Base-by-base conservation (phyloP, 1,140 invertebrate genomes). In the Dolichoris vasculosae region DNA sequence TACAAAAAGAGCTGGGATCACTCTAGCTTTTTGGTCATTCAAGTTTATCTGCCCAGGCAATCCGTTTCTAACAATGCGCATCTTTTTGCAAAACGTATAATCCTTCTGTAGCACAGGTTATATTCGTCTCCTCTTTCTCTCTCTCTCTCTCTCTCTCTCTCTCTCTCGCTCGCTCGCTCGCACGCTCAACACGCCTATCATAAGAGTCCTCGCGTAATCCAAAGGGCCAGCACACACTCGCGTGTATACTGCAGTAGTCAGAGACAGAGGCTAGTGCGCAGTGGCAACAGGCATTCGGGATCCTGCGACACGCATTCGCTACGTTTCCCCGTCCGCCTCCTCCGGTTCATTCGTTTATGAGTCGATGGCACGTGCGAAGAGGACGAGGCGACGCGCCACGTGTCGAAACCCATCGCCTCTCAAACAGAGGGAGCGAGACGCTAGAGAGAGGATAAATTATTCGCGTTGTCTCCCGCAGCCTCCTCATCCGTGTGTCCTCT, bases 391-490 rank as follows among this genome's bases (percentile, higher is more conserved):
- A n/a, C 30, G 64, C 71, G 82, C n/a, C 82, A 76, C 82, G 82
- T 83, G 82, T 76, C 48, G 35, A 63, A 32, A 6, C 11, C 38
- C 38, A 43, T 40, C 69, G 32, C 0, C 20, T 32, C 8, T 20
- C 13, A 15, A 26, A 26, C 23, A 3, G 17, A 2, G 76, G 88
- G 85, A 84, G 85, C 85, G 87, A 87, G 79, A 87, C n/a, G n/a
- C n/a, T n/a, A 87, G 87, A 77, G 64, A 83, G 67, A 83, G 88
- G 86, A 91, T 93, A 90, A 93, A 92, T 93, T 91, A 93, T 92
- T 92, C 89, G 88, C 90, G 90, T 90, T 91, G 90, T 91, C 90
- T 84, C 15, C 23, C 89, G 89, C 91, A 92, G 76, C 35, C 63
- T 78, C 43, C 23, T 79, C 64, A n/a, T n/a, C n/a, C n/a, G n/a